A percentile compares a stretch with the other conserved stretches of the same genome.
phyloP scores from a whole-genome alignment of 2,797 vertebrate genomes.

The Rousettus madagascariensis region DNA sequence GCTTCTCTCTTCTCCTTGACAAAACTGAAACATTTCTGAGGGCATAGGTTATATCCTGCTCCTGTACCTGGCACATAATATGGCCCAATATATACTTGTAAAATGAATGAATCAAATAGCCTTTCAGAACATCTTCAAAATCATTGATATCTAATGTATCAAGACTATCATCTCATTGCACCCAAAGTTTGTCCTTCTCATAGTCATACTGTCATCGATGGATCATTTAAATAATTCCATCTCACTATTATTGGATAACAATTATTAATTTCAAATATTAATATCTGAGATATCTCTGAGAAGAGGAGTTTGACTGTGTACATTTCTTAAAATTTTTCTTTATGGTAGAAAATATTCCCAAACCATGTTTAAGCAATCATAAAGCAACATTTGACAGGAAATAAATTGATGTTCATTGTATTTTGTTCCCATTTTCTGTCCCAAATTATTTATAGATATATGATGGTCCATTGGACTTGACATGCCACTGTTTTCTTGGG shows the following conservation, averaged over 20 bases:
- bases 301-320: not conserved
- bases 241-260: not conserved
- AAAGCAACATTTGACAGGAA: not conserved
- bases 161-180: not conserved
- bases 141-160: not conserved
- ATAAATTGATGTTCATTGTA: not conserved
- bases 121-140: not conserved
- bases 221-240: not conserved
- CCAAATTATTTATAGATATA: not conserved
- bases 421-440: conserved; percentile 20
- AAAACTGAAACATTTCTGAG: not conserved
- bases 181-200: not conserved
- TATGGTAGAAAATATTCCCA: not conserved
- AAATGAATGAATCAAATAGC: not conserved
- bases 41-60: not conserved
- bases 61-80: not conserved
- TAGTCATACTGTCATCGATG: not conserved
- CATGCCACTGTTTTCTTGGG: not conserved
- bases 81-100: not conserved
- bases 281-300: conserved; percentile 2
- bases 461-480: not conserved
- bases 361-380: not conserved
- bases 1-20: not conserved
- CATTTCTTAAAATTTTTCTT: not conserved
- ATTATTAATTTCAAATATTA: conserved; percentile 5